Conservation (phyloP, 1,140 invertebrate species). For the Dinothrombium tinctorium region DNA sequence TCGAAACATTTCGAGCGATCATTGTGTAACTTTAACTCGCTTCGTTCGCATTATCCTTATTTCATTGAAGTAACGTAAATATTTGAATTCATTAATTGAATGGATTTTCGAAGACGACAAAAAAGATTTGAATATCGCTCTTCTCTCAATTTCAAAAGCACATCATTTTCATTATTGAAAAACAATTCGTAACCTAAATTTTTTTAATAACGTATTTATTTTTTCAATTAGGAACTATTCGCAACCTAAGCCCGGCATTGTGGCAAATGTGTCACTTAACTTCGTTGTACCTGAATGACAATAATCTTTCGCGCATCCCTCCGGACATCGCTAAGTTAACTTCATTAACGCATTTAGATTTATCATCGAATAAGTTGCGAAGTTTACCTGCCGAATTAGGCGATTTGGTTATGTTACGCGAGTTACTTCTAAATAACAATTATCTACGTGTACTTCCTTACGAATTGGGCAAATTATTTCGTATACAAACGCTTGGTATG, state of each 20-base stretch:
- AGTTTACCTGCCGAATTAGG: constrained; percentile 82
- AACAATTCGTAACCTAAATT: too few relatives aligned
- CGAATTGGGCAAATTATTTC: constrained; percentile 91
- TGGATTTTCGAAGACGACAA: too few relatives aligned
- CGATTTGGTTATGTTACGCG: constrained; percentile 74
- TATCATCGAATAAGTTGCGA: constrained; percentile 78
- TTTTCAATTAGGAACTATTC: constrained; percentile 70
- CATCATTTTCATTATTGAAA: too few relatives aligned
- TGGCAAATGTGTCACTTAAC: constrained; percentile 77
- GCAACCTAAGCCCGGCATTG: constrained; percentile 65
- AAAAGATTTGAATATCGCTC: too few relatives aligned
- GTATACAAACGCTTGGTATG: constrained; percentile 44
- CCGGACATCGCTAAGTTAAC: constrained; percentile 56
- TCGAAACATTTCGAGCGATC: too few relatives aligned
- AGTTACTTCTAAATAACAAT: constrained; percentile 82
- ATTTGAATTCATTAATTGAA: too few relatives aligned
- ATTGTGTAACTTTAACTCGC: too few relatives aligned
- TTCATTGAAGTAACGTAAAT: too few relatives aligned
- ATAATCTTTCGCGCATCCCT: constrained; percentile 62
- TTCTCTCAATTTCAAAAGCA: too few relatives aligned
- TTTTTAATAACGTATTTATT: too few relatives aligned
- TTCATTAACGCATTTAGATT: constrained; percentile 62
- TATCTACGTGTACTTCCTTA: constrained; percentile 73
- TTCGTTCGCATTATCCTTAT: too few relatives aligned
- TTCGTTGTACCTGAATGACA: constrained; percentile 80